Percentiles rank a stretch among this genome's conserved stretches.
These are phyloP conservation scores for Pollachius pollachius DNA, from an alignment of 2,113 vertebrate species.

Conservation along the genomic window DNA sequence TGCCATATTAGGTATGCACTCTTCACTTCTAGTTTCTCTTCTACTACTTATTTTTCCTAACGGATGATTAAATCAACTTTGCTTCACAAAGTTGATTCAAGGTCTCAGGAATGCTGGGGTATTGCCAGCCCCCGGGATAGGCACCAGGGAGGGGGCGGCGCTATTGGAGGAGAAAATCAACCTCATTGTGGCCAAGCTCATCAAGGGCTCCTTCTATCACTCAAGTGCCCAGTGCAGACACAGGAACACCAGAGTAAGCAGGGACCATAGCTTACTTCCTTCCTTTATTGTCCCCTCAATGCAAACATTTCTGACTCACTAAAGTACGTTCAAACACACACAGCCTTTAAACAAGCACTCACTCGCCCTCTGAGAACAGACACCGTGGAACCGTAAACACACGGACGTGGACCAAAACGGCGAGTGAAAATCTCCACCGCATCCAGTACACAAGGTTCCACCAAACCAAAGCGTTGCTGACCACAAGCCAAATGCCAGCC, in stretches of 20 bases:
- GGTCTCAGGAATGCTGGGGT: slow-evolving; percentile 86
- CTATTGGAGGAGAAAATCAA: slow-evolving; percentile 59
- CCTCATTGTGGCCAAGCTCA: slow-evolving; percentile 36
- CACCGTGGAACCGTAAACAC: slow-evolving; percentile 29
- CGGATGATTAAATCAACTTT: slow-evolving; percentile 97
- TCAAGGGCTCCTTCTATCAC: slow-evolving; percentile 28
- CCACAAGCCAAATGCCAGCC: slow-evolving; percentile 49
- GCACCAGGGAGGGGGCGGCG: slow-evolving; percentile 80
- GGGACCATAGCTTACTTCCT: not conserved
- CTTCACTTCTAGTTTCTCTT: slow-evolving; percentile 77
- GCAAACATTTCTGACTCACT: not conserved
- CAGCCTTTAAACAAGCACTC: slow-evolving; percentile 44
- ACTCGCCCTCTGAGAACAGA: slow-evolving; percentile 28
- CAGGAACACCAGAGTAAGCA: slow-evolving; percentile 15
- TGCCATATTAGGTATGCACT: slow-evolving; percentile 99
- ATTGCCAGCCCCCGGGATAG: slow-evolving; percentile 86
- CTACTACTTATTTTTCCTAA: slow-evolving; percentile 71
- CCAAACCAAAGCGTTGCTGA: slow-evolving; percentile 28
- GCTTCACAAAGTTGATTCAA: slow-evolving; percentile 95
- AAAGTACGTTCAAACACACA: not conserved
- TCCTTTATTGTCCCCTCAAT: slow-evolving; percentile 8
- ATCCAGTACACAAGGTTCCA: slow-evolving; percentile 44
- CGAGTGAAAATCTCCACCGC: slow-evolving; percentile 44
- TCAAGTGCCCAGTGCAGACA: not conserved
- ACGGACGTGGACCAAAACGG: slow-evolving; percentile 27